These are phyloP conservation scores for Drosophila hydei DNA, from an alignment of 1,140 invertebrate species.

Conservation along the genomic window DNA sequence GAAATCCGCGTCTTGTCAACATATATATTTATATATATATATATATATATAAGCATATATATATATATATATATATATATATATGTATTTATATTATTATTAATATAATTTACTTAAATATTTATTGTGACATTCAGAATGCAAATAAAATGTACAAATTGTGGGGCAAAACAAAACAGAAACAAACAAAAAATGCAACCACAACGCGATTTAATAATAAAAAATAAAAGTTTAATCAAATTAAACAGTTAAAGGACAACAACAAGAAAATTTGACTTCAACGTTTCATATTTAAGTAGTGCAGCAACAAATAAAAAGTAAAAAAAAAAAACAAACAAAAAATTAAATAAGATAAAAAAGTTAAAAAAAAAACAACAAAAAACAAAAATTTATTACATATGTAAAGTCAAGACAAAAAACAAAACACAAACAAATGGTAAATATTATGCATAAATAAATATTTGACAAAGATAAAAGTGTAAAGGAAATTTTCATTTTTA, in stretches of 20 bases:
- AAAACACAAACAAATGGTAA: slow-evolving; percentile 62
- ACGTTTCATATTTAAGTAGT: slow-evolving; percentile 82
- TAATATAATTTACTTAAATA: slow-evolving; percentile 48
- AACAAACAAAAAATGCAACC: slow-evolving; percentile 49
- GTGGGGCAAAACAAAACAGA: slow-evolving; percentile 58
- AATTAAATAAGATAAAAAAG: slow-evolving; percentile 28
- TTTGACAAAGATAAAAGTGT: slow-evolving; percentile 26
- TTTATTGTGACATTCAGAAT: slow-evolving; percentile 55
- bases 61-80: slow-evolving; percentile 25
- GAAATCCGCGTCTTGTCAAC: slow-evolving; percentile 80
- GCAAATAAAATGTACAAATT: slow-evolving; percentile 82
- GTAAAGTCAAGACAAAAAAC: slow-evolving; percentile 62
- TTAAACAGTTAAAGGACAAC: slow-evolving; percentile 68
- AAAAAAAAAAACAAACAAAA: slow-evolving; percentile 41
- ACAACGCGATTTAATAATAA: slow-evolving; percentile 35
- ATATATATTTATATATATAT: slow-evolving; percentile 22
- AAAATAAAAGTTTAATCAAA: slow-evolving; percentile 77
- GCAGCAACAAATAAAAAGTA: slow-evolving; percentile 68
- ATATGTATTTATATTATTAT: slow-evolving; percentile 52
- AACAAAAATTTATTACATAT: slow-evolving; percentile 65
- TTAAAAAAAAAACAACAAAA: slow-evolving; percentile 39
- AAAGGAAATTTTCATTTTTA: slow-evolving; percentile 8
- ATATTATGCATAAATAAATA: slow-evolving; percentile 78
- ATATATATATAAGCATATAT: slow-evolving; percentile 39
- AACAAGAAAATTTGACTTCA: slow-evolving; percentile 72